Evolutionary conservation across 2,888 invertebrate genomes (phyloP).

Genomic region (Erebia palarica): DNA sequence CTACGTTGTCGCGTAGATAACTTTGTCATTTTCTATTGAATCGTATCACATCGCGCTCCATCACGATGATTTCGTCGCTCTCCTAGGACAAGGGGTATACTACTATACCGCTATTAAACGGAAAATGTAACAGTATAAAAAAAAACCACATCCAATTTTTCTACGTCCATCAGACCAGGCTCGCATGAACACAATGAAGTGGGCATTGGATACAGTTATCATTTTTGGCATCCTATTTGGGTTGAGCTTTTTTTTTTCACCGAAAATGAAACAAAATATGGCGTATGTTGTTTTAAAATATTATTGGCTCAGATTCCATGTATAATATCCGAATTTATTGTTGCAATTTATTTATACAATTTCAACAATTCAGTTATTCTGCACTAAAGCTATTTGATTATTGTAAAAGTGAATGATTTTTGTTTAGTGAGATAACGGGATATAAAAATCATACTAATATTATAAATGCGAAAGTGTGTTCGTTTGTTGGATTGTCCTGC

Average conservation of each 20-base stretch:
- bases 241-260: conserved; percentile 19
- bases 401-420: not conserved
- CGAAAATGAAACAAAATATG: not conserved
- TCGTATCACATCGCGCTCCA: no score
- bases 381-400: not conserved
- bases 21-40: no score
- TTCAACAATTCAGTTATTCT: not conserved
- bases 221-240: conserved; percentile 40
- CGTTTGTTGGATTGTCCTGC: no score
- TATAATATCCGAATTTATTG: conserved; percentile 3
- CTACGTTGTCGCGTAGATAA: no score
- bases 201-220: conserved; percentile 37
- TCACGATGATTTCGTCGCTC: no score
- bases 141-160: conserved; percentile 23
- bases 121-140: not conserved
- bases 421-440: not conserved
- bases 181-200: conserved; percentile 21
- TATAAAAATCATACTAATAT: not conserved
- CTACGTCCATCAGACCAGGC: not conserved
- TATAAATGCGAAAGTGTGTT: no score
- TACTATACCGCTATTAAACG: not conserved
- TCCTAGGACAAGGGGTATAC: no score
- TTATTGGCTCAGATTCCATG: not conserved
- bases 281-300: not conserved
- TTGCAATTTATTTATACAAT: not conserved